Evolutionary conservation across 2,797 vertebrate genomes (phyloP).

Genomic region (Taenioides sp.): DNA sequence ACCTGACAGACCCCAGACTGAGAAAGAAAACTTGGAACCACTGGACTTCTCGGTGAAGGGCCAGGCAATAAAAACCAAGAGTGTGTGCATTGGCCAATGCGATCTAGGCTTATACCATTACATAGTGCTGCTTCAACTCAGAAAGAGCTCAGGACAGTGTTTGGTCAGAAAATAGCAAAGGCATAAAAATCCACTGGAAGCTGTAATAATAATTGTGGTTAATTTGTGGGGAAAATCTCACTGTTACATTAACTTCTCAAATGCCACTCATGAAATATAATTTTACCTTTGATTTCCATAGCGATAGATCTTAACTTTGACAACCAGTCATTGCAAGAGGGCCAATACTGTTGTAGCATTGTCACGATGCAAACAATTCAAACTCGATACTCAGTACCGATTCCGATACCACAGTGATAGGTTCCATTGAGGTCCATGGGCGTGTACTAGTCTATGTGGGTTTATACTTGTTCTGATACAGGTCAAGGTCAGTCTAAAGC

Average conservation of each 20-base stretch:
- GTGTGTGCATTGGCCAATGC: conserved; percentile 58
- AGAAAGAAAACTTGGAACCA: conserved; percentile 37
- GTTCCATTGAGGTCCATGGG: too few relatives aligned
- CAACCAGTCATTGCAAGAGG: neutral
- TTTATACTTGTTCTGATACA: too few relatives aligned
- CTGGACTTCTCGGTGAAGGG: conserved; percentile 35
- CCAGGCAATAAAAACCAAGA: conserved; percentile 54
- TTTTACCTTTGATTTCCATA: conserved; percentile 2
- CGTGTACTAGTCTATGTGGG: too few relatives aligned
- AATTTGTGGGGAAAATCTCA: conserved; percentile 44
- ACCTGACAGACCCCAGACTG: conserved; percentile 55
- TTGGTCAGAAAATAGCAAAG: conserved; percentile 65
- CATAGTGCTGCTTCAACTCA: conserved; percentile 49
- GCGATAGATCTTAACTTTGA: neutral
- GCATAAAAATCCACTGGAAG: conserved; percentile 60
- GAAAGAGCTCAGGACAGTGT: conserved; percentile 47
- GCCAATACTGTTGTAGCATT: neutral
- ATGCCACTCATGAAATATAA: conserved; percentile 39
- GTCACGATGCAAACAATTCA: too few relatives aligned
- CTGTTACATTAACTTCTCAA: conserved; percentile 52
- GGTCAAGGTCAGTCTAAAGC: too few relatives aligned
- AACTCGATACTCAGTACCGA: too few relatives aligned
- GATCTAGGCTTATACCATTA: conserved; percentile 43
- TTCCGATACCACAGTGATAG: too few relatives aligned
- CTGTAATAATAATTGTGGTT: conserved; percentile 59